A percentile compares a stretch with the other conserved stretches of the same genome.
Evolutionary conservation across 2,797 vertebrate species (phyloP).

Genomic region (Xyrichtys novacula): DNA sequence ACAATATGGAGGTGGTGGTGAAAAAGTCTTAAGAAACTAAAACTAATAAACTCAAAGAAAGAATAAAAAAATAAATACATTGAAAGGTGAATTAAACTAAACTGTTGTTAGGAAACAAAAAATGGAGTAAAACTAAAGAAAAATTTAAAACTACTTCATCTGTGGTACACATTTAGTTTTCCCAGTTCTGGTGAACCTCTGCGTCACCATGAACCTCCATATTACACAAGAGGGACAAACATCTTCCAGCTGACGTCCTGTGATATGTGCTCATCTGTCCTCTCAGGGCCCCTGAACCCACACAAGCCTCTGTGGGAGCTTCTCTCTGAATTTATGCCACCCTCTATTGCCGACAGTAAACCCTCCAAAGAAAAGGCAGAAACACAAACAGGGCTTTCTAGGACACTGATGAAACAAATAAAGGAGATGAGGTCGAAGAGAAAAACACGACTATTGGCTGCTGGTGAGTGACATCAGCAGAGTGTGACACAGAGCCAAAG

Average conservation of each 20-base stretch:
- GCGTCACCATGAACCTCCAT: background rate
- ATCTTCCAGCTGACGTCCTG: constrained; percentile 22
- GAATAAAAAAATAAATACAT: no score
- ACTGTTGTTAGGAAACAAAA: no score
- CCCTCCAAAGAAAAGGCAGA: background rate
- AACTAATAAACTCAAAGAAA: no score
- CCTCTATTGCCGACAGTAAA: constrained; percentile 3
- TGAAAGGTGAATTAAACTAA: no score
- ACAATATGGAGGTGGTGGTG: no score
- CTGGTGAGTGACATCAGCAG: constrained; percentile 7
- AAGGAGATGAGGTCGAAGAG: background rate
- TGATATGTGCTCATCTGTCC: constrained; percentile 25
- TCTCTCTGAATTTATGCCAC: background rate
- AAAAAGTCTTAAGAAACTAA: no score
- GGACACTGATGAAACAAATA: background rate
- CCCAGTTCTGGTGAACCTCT: background rate
- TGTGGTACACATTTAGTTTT: no score
- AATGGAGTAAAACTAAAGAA: no score
- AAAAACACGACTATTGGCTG: no score
- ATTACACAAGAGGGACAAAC: constrained; percentile 26
- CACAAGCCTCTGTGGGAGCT: background rate
- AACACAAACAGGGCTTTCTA: constrained; percentile 37
- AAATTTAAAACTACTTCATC: no score
- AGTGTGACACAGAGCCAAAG: constrained; percentile 9
- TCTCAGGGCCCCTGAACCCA: constrained; percentile 23